Conservation (phyloP, 2,113 vertebrate genomes). For the Nestor notabilis region DNA sequence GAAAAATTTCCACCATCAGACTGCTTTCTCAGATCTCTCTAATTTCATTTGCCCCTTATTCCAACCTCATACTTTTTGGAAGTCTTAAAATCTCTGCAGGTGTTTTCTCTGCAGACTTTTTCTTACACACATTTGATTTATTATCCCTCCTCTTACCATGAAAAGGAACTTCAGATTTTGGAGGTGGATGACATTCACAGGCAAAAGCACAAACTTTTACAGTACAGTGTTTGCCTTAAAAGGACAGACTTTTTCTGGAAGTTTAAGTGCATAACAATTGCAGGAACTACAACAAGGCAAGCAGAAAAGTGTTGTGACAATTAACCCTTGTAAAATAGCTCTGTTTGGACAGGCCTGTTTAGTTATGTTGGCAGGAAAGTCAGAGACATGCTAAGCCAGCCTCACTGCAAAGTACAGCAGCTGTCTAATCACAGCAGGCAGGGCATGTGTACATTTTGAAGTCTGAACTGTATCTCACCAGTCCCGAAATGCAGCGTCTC, state of each 20-base stretch:
- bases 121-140: not conserved
- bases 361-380: slow-evolving; percentile 48
- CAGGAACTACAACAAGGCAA: not conserved
- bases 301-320: slow-evolving; percentile 46
- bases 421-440: slow-evolving; percentile 57
- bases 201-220: not conserved
- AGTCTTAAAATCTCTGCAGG: slow-evolving; percentile 23
- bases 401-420: slow-evolving; percentile 32
- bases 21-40: not conserved
- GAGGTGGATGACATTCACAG: not conserved
- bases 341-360: slow-evolving; percentile 58
- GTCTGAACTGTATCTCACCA: not conserved
- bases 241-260: not conserved
- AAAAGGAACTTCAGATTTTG: not conserved
- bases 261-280: not conserved
- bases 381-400: slow-evolving; percentile 9
- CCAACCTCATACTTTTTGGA: not conserved
- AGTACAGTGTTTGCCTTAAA: not conserved
- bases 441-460: slow-evolving; percentile 25
- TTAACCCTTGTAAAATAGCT: slow-evolving; percentile 48
- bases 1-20: not conserved
- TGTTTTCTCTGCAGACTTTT: slow-evolving; percentile 34
- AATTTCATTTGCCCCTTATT: not conserved
- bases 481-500: not conserved
- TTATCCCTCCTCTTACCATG: not conserved